Base-by-base conservation (phyloP, 2,888 invertebrate genomes). In the Amphimallon solstitiale region DNA sequence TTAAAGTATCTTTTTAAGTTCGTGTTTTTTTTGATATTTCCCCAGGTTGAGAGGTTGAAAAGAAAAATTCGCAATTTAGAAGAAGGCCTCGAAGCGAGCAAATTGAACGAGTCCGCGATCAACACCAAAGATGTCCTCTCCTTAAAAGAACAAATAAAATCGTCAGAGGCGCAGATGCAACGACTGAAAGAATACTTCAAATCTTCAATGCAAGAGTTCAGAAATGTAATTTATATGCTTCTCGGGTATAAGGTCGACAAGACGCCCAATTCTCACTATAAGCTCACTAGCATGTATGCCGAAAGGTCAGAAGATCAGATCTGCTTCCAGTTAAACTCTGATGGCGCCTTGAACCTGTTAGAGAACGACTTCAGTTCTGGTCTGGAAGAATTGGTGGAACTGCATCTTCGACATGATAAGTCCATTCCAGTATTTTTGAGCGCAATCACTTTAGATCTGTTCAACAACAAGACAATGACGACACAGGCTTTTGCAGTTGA, bases 401-500 rank as follows among this genome's bases (percentile, higher is more conserved):
- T 90, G 35, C 92, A 95, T 78, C 84, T 97, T 19, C 88, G 89
- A 63, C 88, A 89, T 21, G 92, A 94, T 73, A 88, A 92, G 74
- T 95, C 95, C 46, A 91, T 95, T 68, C 97, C 97, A 0, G 89
- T 93, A 75, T 97, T 97, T 83, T 86, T 97, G 1, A 92, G 93
- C 75, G 89, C 92, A 0, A 86, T 97, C 3, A 97, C 96, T 0
- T 84, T 92, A 77, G 93, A 95, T 67, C 85, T 97, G 2, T 95
- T 93, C 76, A 89, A 89, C 68, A 87, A 89, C 70, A 90, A 91
- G 70, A 94, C 94, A 0, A 81, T 84, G 67, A 59, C 67, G 5
- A 64, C 45, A 15, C 51, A 54, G 35, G 29, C 43, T 46, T 45
- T 38, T 49, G 56, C 21, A 5, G 60, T 60, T 17, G 67, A 64